Percentiles rank a stretch among this genome's conserved stretches.
Evolutionary conservation across 2,888 invertebrate species (phyloP).

Genomic region (Drosophila imparisetae): DNA sequence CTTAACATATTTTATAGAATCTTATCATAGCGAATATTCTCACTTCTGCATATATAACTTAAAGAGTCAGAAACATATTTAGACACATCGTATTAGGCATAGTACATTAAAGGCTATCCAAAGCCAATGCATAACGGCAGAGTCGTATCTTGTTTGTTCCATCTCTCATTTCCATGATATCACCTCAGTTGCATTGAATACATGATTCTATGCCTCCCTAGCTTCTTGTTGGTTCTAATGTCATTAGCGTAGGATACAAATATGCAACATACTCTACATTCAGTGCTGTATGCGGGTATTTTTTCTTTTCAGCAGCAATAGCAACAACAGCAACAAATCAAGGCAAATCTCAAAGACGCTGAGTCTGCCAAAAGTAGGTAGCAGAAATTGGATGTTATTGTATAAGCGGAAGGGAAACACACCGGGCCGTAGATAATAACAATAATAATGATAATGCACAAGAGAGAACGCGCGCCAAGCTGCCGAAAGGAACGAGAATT

Average conservation of each 20-base stretch:
- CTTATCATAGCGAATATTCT: not conserved
- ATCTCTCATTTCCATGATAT: slow-evolving; percentile 4
- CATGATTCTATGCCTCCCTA: not conserved
- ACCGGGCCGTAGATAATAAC: slow-evolving; percentile 82
- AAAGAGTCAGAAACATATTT: not conserved
- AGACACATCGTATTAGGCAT: not conserved
- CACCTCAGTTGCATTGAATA: slow-evolving; percentile 13
- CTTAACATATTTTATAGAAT: not conserved
- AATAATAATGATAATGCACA: slow-evolving; percentile 66
- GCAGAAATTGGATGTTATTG: slow-evolving; percentile 80
- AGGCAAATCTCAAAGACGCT: slow-evolving; percentile 54
- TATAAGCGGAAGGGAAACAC: slow-evolving; percentile 75
- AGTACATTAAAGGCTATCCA: not conserved
- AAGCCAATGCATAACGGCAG: slow-evolving; percentile 3
- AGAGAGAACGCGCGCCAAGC: slow-evolving; percentile 67
- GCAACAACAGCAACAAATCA: slow-evolving; percentile 52
- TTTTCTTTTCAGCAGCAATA: slow-evolving; percentile 25
- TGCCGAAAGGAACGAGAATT: slow-evolving; percentile 17
- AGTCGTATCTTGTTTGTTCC: not conserved
- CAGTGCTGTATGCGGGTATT: slow-evolving; percentile 67
- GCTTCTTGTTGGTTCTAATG: slow-evolving; percentile 34
- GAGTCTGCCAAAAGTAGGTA: slow-evolving; percentile 63
- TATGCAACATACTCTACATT: slow-evolving; percentile 61
- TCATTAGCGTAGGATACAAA: slow-evolving; percentile 69
- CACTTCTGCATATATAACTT: not conserved